Base-by-base conservation (phyloP, 2,888 invertebrate species). In the Automeris io region DNA sequence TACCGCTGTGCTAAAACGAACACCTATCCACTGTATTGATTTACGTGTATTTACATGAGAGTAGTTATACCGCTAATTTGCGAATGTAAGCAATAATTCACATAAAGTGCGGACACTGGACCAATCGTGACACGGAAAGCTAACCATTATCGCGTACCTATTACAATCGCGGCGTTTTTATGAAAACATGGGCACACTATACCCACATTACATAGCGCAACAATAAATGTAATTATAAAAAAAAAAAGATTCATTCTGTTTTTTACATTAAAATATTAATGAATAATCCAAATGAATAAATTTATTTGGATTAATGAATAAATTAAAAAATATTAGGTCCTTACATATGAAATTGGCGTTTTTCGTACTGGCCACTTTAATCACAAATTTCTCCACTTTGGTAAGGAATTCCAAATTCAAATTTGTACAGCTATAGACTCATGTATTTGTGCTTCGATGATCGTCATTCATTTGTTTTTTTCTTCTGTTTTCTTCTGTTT, bases 21-120 rank as follows among this genome's bases (percentile, higher is more conserved):
- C 32, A 32, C 13, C 19, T 18, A 13, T n/a, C 13, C 32, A 32
- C 22, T 32, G 11, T 11, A 23, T n/a, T n/a, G n/a, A n/a, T 37
- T 37, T 37, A 31, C 31, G 31, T 37, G 21, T 32, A 37, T 32
- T 37, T 37, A 32, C 36, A 33, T 16, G 5, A 5, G 11, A 29
- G 39, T 43, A 42, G 43, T 49, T 39, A 37, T 33, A 46, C 41
- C 40, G 42, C 46, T 46, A 44, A 50, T 47, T 45, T 45, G 40
- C 42, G 21, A 49, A 34, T 36, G 25, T 42, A 37, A 33, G 38
- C 45, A 42, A 42, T 51, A 43, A 51, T 51, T 54, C 47, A 49
- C 42, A 49, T 40, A 31, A 35, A 47, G 37, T 42, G 43, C 37
- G 42, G 46, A 42, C 41, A 35, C 37, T 45, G 45, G 40, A 38